These are phyloP conservation scores for Troilus luridus DNA, from an alignment of 2,888 invertebrate genomes.

Conservation along the genomic window DNA sequence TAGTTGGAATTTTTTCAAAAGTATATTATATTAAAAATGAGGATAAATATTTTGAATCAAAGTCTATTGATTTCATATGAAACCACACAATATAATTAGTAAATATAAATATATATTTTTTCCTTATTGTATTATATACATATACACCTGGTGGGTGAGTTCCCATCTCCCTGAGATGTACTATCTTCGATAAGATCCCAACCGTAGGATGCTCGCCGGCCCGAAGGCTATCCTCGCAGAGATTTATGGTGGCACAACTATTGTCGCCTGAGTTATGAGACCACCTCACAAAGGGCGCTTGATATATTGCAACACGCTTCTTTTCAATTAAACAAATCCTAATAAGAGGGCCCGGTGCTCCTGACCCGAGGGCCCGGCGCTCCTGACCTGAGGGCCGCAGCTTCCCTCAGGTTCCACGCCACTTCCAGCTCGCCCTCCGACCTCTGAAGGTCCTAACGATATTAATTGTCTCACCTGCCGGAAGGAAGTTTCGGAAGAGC, in stretches of 20 bases:
- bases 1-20: too few relatives aligned
- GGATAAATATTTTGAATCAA: too few relatives aligned
- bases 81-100: too few relatives aligned
- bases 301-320: slow-evolving; percentile 19
- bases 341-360: background rate
- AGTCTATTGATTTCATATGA: too few relatives aligned
- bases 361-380: background rate
- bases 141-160: too few relatives aligned
- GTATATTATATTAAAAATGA: too few relatives aligned
- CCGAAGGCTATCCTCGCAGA: background rate
- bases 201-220: background rate
- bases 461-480: background rate
- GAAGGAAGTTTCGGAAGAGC: background rate
- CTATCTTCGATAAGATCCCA: background rate
- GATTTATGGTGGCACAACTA: background rate
- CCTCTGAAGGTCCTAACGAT: background rate
- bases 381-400: background rate
- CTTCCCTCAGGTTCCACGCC: background rate
- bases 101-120: too few relatives aligned
- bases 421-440: background rate
- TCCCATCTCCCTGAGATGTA: too few relatives aligned
- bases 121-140: too few relatives aligned
- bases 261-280: slow-evolving; percentile 36
- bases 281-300: background rate
- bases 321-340: slow-evolving; percentile 37